phyloP scores from a whole-genome alignment of 2,113 vertebrate species.

The Oophaga pumilio region DNA sequence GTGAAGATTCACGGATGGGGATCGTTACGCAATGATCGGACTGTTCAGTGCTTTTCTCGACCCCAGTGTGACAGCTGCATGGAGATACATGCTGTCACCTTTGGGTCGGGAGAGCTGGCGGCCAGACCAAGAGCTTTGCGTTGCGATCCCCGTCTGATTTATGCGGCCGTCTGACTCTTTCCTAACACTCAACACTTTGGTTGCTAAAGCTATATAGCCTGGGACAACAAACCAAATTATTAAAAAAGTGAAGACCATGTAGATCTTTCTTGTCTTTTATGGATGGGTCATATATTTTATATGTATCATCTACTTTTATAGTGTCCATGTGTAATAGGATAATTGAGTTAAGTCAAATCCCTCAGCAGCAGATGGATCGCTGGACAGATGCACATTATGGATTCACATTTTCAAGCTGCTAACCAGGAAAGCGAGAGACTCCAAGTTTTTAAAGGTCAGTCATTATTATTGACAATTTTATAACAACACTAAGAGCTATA shows the following conservation, averaged over 20 bases:
- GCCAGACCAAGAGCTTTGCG: too few relatives aligned
- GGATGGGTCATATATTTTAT: background rate
- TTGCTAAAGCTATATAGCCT: background rate
- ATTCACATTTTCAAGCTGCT: conserved; percentile 58
- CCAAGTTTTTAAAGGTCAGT: conserved; percentile 62
- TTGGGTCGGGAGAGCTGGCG: too few relatives aligned
- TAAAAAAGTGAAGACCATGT: background rate
- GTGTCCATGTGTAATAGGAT: background rate
- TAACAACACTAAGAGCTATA: conserved; percentile 63
- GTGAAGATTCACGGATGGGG: background rate
- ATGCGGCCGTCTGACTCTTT: background rate
- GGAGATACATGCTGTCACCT: too few relatives aligned
- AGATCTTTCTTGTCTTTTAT: background rate
- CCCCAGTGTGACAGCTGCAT: too few relatives aligned
- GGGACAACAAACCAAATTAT: background rate
- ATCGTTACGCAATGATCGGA: too few relatives aligned
- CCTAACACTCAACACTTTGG: background rate
- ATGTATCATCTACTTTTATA: background rate
- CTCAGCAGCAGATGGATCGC: conserved; percentile 25
- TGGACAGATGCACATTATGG: conserved; percentile 28
- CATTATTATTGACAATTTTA: conserved; percentile 63
- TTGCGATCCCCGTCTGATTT: background rate
- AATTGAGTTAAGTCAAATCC: background rate
- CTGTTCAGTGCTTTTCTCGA: too few relatives aligned
- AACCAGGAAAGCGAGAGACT: conserved; percentile 20